Base-by-base conservation (phyloP, 2,113 vertebrate species). In the Antennarius striatus region DNA sequence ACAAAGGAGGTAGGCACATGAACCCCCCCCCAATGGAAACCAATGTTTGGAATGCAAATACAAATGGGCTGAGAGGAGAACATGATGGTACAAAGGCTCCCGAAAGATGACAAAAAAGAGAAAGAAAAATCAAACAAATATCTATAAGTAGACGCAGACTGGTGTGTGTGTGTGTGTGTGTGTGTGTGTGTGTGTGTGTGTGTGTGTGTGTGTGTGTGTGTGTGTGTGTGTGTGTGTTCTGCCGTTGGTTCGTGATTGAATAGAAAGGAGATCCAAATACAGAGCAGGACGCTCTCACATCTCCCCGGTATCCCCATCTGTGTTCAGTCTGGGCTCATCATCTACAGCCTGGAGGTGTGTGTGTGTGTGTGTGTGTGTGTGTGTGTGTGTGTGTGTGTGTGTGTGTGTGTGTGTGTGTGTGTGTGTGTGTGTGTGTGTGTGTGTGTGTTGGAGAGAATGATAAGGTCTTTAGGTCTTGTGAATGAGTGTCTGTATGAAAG, bases 21-120 rank as follows among this genome's bases (percentile, higher is more conserved):
- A 88, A 87, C 79, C 81, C 75, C 80, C 22, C 22, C 22, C 22
- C 88, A 87, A 90, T 89, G 86, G 75, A 89, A 90, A 90, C 88
- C 75, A 89, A 81, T 86, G 84, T 89, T 86, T 88, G 83, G 81
- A 71, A 80, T 86, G 83, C 85, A 88, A 90, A 88, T 85, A 88
- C 80, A 82, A 85, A 84, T 77, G 83, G 84, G 86, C 81, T 87
- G 66, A 69, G 61, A 83, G 74, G 60, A 64, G 82, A 86, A 86
- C 77, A 79, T 52, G 79, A 70, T 68, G 73, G 70, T 76, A 68
- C 55, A 84, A 79, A 77, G 76, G 76, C 71, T 82, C 81, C 66
- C 60, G 73, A 3, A 85, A 87, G 61, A 79, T 30, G 76, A 82
- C 47, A 45, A 64, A 58, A 75, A 7, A 36, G 45, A 71, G 48